These are phyloP conservation scores for Tragelaphus buxtoni DNA, from an alignment of 2,113 vertebrate genomes.

Conservation along the genomic window DNA sequence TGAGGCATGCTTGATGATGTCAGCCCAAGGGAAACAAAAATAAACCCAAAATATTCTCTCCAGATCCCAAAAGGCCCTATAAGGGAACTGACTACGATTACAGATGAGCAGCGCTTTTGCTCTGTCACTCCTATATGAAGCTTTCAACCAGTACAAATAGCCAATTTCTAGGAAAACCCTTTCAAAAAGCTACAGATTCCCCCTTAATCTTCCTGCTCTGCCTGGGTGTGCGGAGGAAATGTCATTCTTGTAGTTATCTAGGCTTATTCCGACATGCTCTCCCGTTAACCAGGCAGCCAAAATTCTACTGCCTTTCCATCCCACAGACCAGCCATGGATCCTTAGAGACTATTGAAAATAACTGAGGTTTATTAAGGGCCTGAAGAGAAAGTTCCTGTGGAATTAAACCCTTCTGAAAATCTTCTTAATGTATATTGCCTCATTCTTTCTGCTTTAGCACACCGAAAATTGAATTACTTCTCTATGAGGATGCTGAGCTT, in stretches of 20 bases:
- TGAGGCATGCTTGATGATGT: conserved; percentile 40
- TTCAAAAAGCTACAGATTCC: conserved; percentile 16
- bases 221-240: neutral
- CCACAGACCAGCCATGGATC: neutral
- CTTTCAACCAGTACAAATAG: conserved; percentile 10
- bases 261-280: neutral
- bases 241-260: neutral
- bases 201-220: neutral
- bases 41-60: neutral
- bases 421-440: conserved; percentile 46
- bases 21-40: conserved; percentile 38
- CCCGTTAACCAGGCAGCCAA: neutral
- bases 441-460: conserved; percentile 56
- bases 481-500: conserved; percentile 28
- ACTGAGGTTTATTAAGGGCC: neutral
- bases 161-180: conserved; percentile 35
- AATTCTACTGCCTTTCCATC: neutral
- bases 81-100: conserved; percentile 24
- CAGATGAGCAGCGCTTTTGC: neutral
- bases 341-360: neutral
- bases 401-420: conserved; percentile 54
- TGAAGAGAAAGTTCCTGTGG: neutral
- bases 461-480: conserved; percentile 59
- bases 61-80: conserved; percentile 18
- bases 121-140: conserved; percentile 15